These are phyloP conservation scores for Macrophya annulata DNA, from an alignment of 2,888 invertebrate genomes.

Conservation along the genomic window DNA sequence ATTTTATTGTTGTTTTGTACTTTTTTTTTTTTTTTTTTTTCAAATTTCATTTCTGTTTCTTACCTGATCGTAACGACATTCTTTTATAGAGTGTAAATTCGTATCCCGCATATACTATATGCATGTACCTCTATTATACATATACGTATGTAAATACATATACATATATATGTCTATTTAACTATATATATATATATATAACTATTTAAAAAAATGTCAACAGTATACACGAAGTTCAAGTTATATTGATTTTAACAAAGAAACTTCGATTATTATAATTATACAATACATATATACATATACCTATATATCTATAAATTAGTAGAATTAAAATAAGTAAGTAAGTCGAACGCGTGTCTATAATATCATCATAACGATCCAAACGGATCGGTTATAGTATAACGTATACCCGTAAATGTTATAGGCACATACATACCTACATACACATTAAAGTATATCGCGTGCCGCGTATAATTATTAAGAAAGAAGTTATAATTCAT, in stretches of 20 bases:
- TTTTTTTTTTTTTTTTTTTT: not conserved
- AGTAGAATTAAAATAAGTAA: not conserved
- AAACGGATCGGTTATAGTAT: not conserved
- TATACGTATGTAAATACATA: no score
- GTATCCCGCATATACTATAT: not conserved
- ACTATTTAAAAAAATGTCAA: not conserved
- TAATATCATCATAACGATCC: not conserved
- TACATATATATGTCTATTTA: no score
- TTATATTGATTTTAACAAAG: not conserved
- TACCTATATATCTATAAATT: no score
- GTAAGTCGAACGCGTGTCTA: not conserved
- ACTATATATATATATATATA: not conserved
- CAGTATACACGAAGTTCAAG: not conserved
- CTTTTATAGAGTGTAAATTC: not conserved
- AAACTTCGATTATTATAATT: not conserved
- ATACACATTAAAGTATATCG: slow-evolving; percentile 7
- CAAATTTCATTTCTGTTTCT: not conserved
- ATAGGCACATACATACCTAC: not conserved
- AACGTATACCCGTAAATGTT: no score
- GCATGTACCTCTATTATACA: not conserved
- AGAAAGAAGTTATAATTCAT: slow-evolving; percentile 5
- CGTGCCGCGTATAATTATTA: slow-evolving; percentile 29
- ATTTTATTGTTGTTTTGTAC: not conserved
- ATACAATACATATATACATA: not conserved
- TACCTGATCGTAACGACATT: no score